Evolutionary conservation across 2,797 vertebrate genomes (phyloP).

Genomic region (Denticeps clupeoides): DNA sequence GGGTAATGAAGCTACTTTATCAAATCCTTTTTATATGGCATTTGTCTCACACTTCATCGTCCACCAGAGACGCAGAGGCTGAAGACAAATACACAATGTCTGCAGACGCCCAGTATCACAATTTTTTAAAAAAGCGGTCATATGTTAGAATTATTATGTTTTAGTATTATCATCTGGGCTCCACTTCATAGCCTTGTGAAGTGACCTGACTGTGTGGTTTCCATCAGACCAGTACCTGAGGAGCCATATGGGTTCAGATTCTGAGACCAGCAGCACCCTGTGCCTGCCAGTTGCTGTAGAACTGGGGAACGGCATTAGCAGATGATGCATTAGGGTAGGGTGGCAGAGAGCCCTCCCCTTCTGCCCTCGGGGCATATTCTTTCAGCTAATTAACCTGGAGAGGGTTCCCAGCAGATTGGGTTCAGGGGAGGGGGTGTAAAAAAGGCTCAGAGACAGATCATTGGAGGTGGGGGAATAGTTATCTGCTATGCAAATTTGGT

Average conservation of each 20-base stretch:
- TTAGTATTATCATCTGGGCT: too few relatives aligned
- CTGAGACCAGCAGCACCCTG: slow-evolving; percentile 24
- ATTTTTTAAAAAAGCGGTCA: too few relatives aligned
- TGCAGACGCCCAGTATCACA: slow-evolving; percentile 17
- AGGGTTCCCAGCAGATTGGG: slow-evolving; percentile 41
- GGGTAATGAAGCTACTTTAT: slow-evolving; percentile 60
- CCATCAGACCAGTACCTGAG: slow-evolving; percentile 11
- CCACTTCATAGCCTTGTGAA: too few relatives aligned
- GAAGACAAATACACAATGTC: slow-evolving; percentile 24
- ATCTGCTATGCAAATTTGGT: too few relatives aligned
- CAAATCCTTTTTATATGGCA: slow-evolving; percentile 44
- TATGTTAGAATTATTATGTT: too few relatives aligned
- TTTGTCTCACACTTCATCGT: slow-evolving; percentile 22
- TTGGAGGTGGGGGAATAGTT: slow-evolving; percentile 6
- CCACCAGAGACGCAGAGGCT: slow-evolving; percentile 23
- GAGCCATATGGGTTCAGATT: slow-evolving; percentile 35
- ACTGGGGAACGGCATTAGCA: slow-evolving; percentile 41
- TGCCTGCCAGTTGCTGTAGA: slow-evolving; percentile 29
- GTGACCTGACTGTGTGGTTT: too few relatives aligned
- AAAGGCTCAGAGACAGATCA: slow-evolving; percentile 26
- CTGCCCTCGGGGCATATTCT: slow-evolving; percentile 40
- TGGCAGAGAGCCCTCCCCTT: slow-evolving; percentile 18
- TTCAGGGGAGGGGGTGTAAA: slow-evolving; percentile 18
- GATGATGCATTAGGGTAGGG: slow-evolving; percentile 17
- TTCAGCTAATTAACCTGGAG: slow-evolving; percentile 58